phyloP scores from a whole-genome alignment of 2,797 vertebrate species.

The Bradypus variegatus region DNA sequence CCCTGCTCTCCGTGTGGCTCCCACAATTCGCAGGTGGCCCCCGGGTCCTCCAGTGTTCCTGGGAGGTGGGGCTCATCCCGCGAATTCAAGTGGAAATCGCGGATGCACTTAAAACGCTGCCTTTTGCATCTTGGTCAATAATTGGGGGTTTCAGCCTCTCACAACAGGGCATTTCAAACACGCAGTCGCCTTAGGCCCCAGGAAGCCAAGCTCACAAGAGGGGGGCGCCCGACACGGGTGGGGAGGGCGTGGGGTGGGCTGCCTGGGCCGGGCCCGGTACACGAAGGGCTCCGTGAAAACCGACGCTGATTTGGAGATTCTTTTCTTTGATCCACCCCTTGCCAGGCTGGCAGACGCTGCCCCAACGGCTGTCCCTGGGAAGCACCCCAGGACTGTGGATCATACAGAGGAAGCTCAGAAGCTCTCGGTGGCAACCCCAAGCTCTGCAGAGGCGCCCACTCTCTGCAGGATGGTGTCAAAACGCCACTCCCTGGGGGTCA shows the following conservation, averaged over 20 bases:
- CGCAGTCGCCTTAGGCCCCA: rapidly evolving
- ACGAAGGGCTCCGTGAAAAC: too few relatives aligned
- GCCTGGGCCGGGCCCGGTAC: too few relatives aligned
- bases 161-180: neutral
- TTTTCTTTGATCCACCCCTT: rapidly evolving
- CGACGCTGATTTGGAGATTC: rapidly evolving
- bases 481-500: neutral
- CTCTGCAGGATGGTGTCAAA: neutral
- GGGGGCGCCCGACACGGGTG: rapidly evolving
- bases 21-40: rapidly evolving
- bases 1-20: too few relatives aligned
- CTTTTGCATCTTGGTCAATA: neutral
- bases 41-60: rapidly evolving
- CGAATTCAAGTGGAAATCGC: neutral
- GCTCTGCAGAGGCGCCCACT: neutral
- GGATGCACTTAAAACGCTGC: too few relatives aligned
- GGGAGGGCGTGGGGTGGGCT: too few relatives aligned
- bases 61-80: too few relatives aligned
- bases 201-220: neutral
- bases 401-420: neutral
- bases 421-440: too few relatives aligned
- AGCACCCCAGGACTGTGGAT: neutral
- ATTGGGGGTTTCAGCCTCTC: neutral
- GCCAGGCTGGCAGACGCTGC: too few relatives aligned
- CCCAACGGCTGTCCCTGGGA: rapidly evolving